These are phyloP conservation scores for Lasioglossum calceatum DNA, from an alignment of 2,888 invertebrate genomes.

Conservation along the genomic window DNA sequence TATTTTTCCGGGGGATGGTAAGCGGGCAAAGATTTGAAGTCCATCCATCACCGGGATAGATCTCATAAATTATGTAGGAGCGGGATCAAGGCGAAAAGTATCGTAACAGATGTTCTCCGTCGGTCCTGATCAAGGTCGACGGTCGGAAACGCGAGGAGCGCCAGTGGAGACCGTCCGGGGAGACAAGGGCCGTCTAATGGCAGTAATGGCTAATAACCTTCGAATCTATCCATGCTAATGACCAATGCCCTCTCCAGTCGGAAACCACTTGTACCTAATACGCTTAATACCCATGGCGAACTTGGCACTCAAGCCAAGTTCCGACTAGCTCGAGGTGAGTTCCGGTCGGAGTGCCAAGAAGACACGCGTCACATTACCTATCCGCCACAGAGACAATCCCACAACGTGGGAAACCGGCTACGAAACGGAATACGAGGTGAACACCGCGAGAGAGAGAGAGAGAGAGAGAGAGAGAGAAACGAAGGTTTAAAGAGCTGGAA, in stretches of 20 bases:
- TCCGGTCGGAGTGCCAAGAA: constrained; percentile 66
- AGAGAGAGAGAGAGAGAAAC: background rate
- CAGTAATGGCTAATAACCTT: constrained; percentile 82
- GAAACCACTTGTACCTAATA: constrained; percentile 79
- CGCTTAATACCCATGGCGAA: constrained; percentile 77
- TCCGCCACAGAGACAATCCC: constrained; percentile 67
- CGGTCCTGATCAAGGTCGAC: constrained; percentile 30
- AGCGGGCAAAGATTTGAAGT: background rate
- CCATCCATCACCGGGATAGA: background rate
- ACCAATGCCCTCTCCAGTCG: constrained; percentile 77
- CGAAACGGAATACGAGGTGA: constrained; percentile 37
- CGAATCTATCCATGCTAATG: constrained; percentile 82
- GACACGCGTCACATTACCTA: constrained; percentile 78
- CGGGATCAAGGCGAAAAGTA: constrained; percentile 16
- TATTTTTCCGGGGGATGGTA: background rate
- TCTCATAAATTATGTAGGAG: constrained; percentile 7
- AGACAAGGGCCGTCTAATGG: constrained; percentile 78
- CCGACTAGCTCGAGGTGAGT: constrained; percentile 58
- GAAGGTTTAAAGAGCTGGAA: constrained; percentile 23
- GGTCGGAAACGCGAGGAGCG: constrained; percentile 38
- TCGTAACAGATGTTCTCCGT: constrained; percentile 3
- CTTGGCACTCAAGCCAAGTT: constrained; percentile 80
- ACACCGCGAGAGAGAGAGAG: background rate
- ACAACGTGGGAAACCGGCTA: constrained; percentile 42
- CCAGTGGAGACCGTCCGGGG: constrained; percentile 53